Percentiles rank a stretch among this genome's conserved stretches.
phyloP scores from a whole-genome alignment of 2,797 vertebrate species.

The Micrastur ruficollis region DNA sequence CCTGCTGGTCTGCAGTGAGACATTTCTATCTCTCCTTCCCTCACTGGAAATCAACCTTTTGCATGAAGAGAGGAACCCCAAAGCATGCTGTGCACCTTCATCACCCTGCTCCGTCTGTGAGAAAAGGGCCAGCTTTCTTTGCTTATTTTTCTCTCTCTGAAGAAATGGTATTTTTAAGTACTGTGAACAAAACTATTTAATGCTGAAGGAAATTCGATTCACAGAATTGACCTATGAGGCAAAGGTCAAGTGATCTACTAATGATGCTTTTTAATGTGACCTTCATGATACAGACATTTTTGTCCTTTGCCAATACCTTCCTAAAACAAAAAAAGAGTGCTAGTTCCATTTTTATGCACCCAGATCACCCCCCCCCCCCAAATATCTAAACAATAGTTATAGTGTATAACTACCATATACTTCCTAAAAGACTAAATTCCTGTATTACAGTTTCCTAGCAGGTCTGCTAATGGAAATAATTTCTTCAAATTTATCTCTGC shows the following conservation, averaged over 20 bases:
- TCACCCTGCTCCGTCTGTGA: background rate
- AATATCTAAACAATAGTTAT: background rate
- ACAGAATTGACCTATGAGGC: background rate
- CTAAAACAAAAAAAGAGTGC: background rate
- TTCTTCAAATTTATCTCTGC: background rate
- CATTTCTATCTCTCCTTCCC: background rate
- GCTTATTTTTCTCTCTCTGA: background rate
- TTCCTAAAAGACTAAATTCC: background rate
- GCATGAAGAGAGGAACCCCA: background rate
- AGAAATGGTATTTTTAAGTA: background rate
- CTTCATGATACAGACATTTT: background rate
- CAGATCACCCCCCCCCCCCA: background rate
- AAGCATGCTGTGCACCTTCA: background rate
- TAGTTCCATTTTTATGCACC: background rate
- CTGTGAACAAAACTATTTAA: background rate
- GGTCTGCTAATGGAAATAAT: background rate
- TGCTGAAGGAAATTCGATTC: background rate
- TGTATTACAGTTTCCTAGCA: background rate
- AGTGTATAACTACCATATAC: accelerated
- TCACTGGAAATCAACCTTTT: too few species aligned
- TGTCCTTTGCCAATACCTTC: background rate
- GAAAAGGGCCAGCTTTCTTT: background rate
- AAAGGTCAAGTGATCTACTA: background rate
- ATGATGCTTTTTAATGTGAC: background rate
- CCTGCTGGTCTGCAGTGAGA: background rate